Conservation (phyloP, 2,888 invertebrate genomes). For the Bursaphelenchus okinawaensis region DNA sequence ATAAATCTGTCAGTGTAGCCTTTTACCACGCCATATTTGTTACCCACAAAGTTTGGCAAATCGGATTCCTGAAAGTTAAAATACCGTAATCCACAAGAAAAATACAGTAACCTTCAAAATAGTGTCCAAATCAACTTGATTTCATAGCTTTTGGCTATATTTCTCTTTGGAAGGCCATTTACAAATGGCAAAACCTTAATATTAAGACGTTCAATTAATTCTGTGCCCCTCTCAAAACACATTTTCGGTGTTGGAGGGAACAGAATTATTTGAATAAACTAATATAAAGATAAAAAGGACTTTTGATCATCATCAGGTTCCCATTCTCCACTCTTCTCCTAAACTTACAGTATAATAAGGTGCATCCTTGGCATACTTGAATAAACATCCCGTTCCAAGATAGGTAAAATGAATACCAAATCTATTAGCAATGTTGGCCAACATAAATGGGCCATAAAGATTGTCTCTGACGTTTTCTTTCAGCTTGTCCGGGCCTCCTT, state of each 20-base stretch:
- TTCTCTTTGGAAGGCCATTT: no score
- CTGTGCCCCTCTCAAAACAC: no score
- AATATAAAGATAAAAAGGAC: no score
- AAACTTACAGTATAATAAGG: conserved; percentile 21
- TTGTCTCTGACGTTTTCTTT: conserved; percentile 44
- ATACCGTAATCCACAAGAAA: neutral
- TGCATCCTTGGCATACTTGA: conserved; percentile 25
- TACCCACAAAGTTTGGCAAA: conserved; percentile 30
- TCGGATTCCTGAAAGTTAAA: conserved; percentile 26
- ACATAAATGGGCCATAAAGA: conserved; percentile 49
- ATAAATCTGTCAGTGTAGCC: conserved; percentile 34
- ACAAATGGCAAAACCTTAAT: no score
- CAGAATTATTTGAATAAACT: no score
- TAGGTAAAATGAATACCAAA: conserved; percentile 45
- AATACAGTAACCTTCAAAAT: neutral
- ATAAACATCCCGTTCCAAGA: conserved; percentile 41
- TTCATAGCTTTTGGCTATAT: no score
- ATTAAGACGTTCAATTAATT: no score
- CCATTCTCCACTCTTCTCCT: no score
- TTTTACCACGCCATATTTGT: conserved; percentile 39
- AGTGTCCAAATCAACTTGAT: no score
- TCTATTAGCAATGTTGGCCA: conserved; percentile 42
- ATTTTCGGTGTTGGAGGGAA: no score
- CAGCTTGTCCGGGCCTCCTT: conserved; percentile 36
- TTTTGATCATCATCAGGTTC: no score